Conservation (phyloP, 2,888 invertebrate species). For the Crepidodera aurea region DNA sequence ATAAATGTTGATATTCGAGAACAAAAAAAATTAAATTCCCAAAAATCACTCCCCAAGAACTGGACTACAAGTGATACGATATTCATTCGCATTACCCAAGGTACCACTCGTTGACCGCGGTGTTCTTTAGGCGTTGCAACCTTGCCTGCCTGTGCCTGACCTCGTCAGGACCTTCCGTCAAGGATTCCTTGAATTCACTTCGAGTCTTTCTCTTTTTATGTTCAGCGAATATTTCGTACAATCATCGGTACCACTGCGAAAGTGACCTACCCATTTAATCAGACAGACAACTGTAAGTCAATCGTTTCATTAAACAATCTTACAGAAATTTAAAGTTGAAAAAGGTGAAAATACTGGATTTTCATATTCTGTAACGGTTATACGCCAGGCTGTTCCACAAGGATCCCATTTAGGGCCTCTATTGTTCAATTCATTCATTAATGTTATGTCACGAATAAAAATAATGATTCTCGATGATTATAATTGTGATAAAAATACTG, state of each 20-base stretch:
- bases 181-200: slow-evolving; percentile 44
- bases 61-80: not conserved
- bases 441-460: too few relatives aligned
- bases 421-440: too few relatives aligned
- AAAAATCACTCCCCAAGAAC: too few relatives aligned
- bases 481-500: too few relatives aligned
- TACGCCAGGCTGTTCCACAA: too few relatives aligned
- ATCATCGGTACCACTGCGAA: slow-evolving; percentile 1
- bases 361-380: too few relatives aligned
- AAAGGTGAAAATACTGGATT: too few relatives aligned
- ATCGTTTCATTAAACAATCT: not conserved
- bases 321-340: not conserved
- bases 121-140: slow-evolving; percentile 57
- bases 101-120: slow-evolving; percentile 53
- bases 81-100: slow-evolving; percentile 31
- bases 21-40: too few relatives aligned
- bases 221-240: slow-evolving; percentile 5
- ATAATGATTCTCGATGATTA: too few relatives aligned
- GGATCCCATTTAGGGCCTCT: too few relatives aligned
- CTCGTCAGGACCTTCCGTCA: slow-evolving; percentile 58
- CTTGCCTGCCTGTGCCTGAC: slow-evolving; percentile 57
- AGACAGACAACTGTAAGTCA: not conserved
- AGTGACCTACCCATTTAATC: not conserved
- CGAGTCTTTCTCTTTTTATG: slow-evolving; percentile 20
- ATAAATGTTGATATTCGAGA: too few relatives aligned